Evolutionary conservation across 2,113 vertebrate genomes (phyloP).

Genomic region (Microcebus jonahi): DNA sequence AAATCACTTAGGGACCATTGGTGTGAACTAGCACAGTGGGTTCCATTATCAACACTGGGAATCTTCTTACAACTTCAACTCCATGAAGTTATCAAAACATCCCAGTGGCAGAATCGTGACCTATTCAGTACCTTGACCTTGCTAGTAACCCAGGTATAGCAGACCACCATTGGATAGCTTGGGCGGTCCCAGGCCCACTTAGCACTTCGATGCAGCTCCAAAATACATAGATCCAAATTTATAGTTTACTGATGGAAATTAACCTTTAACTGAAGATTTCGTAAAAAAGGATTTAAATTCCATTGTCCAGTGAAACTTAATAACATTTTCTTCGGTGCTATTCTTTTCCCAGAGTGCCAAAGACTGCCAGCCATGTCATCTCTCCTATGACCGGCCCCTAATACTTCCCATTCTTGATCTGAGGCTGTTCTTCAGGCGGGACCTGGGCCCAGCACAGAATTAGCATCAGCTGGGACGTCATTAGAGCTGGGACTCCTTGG

Average conservation of each 20-base stretch:
- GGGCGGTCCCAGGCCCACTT: background rate
- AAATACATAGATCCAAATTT: background rate
- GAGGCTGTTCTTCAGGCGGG: background rate
- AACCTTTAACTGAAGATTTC: slow-evolving; percentile 15
- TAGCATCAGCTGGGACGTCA: background rate
- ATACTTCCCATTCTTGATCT: background rate
- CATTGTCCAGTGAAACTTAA: background rate
- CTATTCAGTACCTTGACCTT: background rate
- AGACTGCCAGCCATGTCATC: background rate
- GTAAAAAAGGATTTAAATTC: background rate
- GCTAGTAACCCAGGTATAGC: background rate
- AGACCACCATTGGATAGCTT: background rate
- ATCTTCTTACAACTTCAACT: background rate
- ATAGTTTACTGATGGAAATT: background rate
- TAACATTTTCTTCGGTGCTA: background rate
- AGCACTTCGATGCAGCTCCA: background rate
- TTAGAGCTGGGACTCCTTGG: background rate
- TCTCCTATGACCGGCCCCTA: background rate
- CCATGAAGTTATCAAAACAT: background rate
- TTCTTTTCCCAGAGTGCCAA: background rate
- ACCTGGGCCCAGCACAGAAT: background rate
- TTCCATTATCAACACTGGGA: background rate
- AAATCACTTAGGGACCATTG: background rate
- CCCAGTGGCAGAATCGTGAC: background rate
- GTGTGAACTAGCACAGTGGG: background rate